Evolutionary conservation across 2,113 vertebrate genomes (phyloP).

Genomic region (Nicator chloris): DNA sequence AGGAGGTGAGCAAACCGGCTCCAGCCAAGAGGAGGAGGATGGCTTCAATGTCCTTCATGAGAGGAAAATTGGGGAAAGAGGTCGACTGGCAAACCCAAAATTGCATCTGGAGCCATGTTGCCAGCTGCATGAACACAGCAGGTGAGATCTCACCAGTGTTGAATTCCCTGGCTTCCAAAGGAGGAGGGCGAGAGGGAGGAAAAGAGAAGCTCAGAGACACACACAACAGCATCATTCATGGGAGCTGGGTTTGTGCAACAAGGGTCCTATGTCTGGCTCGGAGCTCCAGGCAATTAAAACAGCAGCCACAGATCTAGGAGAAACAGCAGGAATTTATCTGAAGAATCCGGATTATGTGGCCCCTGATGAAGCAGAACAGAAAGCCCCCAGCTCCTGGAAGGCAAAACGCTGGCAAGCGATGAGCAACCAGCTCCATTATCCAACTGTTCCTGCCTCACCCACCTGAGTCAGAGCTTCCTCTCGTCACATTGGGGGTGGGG

Average conservation of each 20-base stretch:
- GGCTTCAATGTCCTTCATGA: background rate
- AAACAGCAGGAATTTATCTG: conserved; percentile 50
- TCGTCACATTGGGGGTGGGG: fast-evolving
- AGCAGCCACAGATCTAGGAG: conserved; percentile 16
- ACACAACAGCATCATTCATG: conserved; percentile 64
- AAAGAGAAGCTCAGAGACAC: background rate
- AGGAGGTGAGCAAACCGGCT: background rate
- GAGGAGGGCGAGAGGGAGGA: background rate
- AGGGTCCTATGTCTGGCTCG: conserved; percentile 57
- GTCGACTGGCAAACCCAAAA: background rate
- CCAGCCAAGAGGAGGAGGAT: background rate
- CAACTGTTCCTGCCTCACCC: background rate
- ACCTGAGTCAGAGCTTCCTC: background rate
- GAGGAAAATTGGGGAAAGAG: background rate
- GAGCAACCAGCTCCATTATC: background rate
- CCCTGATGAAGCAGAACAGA: background rate
- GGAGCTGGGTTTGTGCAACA: conserved; percentile 27
- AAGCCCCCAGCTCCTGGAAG: background rate
- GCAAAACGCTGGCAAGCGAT: background rate
- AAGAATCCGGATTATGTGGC: conserved; percentile 57
- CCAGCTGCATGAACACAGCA: background rate
- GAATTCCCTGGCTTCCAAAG: background rate
- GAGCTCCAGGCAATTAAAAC: conserved; percentile 28
- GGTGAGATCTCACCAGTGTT: background rate
- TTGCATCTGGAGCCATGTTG: background rate